Conservation (phyloP, 35 echinoderm and acorn worm species). For the Apostichopus parvimensis region DNA sequence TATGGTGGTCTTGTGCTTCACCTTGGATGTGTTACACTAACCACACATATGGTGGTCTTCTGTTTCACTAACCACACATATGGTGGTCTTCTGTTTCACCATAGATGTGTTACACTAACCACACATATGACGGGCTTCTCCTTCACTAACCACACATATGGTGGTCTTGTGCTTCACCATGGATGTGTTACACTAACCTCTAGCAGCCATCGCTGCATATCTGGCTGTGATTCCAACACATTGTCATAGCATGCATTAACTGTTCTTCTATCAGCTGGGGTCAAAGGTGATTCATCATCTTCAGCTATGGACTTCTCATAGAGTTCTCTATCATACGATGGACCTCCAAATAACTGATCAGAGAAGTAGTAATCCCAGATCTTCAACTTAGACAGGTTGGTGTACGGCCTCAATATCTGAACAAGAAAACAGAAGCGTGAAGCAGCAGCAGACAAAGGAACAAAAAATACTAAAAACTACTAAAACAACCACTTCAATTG, state of each 20-base stretch:
- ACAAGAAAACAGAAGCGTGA: no score
- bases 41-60: neutral
- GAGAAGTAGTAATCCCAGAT: constrained; percentile 91
- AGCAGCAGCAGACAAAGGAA: no score
- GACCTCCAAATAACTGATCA: constrained; percentile 73
- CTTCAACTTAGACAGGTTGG: constrained; percentile 83
- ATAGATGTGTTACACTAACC: neutral
- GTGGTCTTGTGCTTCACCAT: no score
- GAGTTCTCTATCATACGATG: constrained; percentile 87
- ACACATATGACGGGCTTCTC: neutral
- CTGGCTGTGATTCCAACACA: constrained; percentile 65
- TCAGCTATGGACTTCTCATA: constrained; percentile 76
- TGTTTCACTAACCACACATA: no score
- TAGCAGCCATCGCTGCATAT: constrained; percentile 83
- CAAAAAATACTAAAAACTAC: no score
- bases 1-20: neutral
- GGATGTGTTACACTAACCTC: constrained; percentile 60
- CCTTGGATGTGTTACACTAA: neutral
- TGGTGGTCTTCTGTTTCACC: no score
- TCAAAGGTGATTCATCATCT: constrained; percentile 82
- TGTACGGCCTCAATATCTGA: constrained; percentile 88
- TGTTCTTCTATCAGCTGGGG: constrained; percentile 75
- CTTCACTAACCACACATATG: no score
- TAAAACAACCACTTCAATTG: no score
- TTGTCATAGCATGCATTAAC: constrained; percentile 90